Evolutionary conservation across 37 sponge, comb jelly and placozoan species (phyloP).

Genomic region (Agelas oroides): DNA sequence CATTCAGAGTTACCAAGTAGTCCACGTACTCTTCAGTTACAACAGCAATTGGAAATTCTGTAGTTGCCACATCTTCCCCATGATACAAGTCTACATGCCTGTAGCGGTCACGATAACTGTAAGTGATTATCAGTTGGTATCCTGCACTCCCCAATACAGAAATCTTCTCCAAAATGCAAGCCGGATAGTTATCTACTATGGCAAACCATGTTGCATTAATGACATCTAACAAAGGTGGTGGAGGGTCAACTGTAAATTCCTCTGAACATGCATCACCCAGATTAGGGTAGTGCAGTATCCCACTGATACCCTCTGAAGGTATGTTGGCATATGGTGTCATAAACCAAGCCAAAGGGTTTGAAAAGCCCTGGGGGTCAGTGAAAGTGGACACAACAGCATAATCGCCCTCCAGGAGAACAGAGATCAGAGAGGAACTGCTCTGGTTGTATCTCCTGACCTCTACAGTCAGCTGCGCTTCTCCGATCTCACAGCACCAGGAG

Average conservation of each 20-base stretch:
- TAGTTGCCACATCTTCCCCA: background rate
- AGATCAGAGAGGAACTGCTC: no score
- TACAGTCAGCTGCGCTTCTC: slow-evolving; percentile 7
- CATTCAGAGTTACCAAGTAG: background rate
- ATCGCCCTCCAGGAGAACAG: background rate
- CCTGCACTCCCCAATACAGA: background rate
- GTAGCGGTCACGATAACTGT: background rate
- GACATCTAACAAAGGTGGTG: background rate
- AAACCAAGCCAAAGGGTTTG: slow-evolving; percentile 15
- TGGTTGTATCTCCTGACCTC: background rate
- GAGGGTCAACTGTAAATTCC: background rate
- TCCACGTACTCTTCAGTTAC: slow-evolving; percentile 6
- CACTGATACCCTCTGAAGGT: slow-evolving; percentile 11
- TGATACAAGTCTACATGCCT: background rate
- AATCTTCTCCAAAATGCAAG: slow-evolving; percentile 1
- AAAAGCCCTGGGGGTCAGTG: background rate
- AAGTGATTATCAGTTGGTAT: slow-evolving; percentile 12
- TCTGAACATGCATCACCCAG: background rate
- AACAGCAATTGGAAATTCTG: slow-evolving; percentile 8
- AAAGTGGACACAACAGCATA: background rate
- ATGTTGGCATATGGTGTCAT: slow-evolving; percentile 4
- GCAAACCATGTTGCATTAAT: background rate
- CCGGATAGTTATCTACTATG: slow-evolving; percentile 2
- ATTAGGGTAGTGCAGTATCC: background rate
- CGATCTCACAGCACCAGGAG: no score